Base-by-base conservation (phyloP, 2,113 vertebrate genomes). In the Amphiprion ocellaris region DNA sequence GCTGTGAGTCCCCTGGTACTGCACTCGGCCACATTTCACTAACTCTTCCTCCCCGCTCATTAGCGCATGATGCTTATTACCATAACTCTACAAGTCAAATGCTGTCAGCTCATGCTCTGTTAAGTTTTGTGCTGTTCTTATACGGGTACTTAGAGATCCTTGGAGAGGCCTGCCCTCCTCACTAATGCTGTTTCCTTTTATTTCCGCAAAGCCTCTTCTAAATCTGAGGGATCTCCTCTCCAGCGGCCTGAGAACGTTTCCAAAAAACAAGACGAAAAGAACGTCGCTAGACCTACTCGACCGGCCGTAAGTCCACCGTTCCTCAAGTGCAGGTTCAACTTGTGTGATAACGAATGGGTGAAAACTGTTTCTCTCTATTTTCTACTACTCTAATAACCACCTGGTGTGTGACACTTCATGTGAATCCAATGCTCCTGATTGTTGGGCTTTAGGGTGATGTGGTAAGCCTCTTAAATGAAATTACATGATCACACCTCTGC, bases 181-280 rank as follows among this genome's bases (percentile, higher is more conserved):
- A 41, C 82, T 87, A 17, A 93, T 65, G 17, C 68, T 4, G 68
- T 60, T 68, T 81, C 56, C 54, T 70, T 76, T 79, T 54, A 41
- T 82, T 24, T 60, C 44, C 39, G 37, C 77, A 41, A 74, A 99
- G 98, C 98, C 54, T 98, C 97, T 16, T 99, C 97, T 79, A 99
- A 99, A 92, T 98, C 97, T 65, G 97, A 99, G 92, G 97, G 98
- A 23, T 97, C 97, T 0, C 97, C 97, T 50, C 96, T 96, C 0
- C 98, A 98, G 74, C 96, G 97, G 58, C 96, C 95, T 41, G 98
- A 99, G 90, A 96, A 94, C 52, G 87, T 93, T 80, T 89, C 91
- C 56, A 98, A 98, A 92, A 99, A 98, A 46, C 83, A 93, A n/a
- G 97, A 99, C 64, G 97, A 99, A 73, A 99, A 97, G 84, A 98